These are phyloP conservation scores for Hephaestus fuliginosus DNA, from an alignment of 2,797 vertebrate species.

Conservation along the genomic window DNA sequence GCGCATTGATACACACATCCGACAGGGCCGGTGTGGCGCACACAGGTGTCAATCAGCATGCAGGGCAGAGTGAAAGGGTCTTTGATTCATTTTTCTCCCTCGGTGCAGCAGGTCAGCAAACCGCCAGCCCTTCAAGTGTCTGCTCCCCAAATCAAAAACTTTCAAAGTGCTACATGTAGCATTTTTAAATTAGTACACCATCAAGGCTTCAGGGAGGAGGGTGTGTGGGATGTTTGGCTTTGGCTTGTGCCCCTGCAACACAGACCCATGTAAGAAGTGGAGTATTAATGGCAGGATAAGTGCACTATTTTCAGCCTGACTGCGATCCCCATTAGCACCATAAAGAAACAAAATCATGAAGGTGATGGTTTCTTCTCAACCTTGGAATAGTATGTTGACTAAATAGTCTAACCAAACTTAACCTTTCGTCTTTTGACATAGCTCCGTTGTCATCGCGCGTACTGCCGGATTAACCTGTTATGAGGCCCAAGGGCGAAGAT, in stretches of 20 bases:
- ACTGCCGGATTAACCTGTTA: conserved; percentile 23
- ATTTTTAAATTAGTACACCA: conserved; percentile 15
- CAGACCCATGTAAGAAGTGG: not conserved
- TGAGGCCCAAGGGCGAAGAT: not conserved
- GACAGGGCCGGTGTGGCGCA: conserved; percentile 46
- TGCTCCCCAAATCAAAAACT: conserved; percentile 21
- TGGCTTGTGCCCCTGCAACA: not conserved
- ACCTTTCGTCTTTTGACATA: not conserved
- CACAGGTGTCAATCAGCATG: conserved; percentile 85
- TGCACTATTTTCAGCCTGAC: not conserved
- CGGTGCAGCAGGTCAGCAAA: conserved; percentile 21
- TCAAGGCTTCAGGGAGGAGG: not conserved
- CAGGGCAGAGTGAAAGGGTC: conserved; percentile 70
- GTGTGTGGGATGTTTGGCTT: not conserved
- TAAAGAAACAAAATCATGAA: not conserved
- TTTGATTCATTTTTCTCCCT: conserved; percentile 57
- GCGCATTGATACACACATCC: conserved; percentile 76
- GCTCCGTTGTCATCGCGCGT: not conserved
- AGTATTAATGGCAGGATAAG: too few species aligned
- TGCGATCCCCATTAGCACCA: not conserved
- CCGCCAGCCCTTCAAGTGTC: not conserved
- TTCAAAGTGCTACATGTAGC: conserved; percentile 12
- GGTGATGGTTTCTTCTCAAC: not conserved
- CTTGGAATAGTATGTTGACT: not conserved
- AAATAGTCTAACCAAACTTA: not conserved